phyloP scores from a whole-genome alignment of 2,797 vertebrate genomes.

The Chrysocyon brachyurus region DNA sequence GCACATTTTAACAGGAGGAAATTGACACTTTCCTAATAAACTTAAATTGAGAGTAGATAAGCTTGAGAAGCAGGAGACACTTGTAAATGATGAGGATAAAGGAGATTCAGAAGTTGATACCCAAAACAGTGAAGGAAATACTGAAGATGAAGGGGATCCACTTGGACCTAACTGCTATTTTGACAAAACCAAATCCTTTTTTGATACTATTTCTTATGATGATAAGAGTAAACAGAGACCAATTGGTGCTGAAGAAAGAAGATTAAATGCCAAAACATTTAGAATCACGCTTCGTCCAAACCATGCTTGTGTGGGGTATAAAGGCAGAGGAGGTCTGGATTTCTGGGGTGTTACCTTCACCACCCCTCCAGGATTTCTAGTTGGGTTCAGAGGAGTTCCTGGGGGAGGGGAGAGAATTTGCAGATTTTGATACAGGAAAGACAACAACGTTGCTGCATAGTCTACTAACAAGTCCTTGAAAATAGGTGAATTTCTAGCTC shows the following conservation, averaged over 20 bases:
- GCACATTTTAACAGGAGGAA: conserved; percentile 98
- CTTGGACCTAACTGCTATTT: conserved; percentile 94
- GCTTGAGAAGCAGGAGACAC: conserved; percentile 93
- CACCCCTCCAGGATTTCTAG: conserved; percentile 91
- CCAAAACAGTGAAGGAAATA: conserved; percentile 92
- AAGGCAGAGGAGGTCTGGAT: conserved; percentile 93
- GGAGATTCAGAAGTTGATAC: conserved; percentile 93
- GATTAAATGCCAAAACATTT: conserved; percentile 96
- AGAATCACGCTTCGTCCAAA: conserved; percentile 95
- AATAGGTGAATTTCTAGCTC: conserved; percentile 89
- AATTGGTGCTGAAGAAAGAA: conserved; percentile 97
- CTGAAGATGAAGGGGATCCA: conserved; percentile 92
- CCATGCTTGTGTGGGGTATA: conserved; percentile 93
- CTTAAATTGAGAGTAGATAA: conserved; percentile 98
- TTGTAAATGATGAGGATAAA: conserved; percentile 95
- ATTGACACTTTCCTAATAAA: conserved; percentile 98
- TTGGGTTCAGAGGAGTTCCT: conserved; percentile 92
- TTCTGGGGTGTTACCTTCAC: conserved; percentile 91
- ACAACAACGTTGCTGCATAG: conserved; percentile 98
- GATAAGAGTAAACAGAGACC: conserved; percentile 94
- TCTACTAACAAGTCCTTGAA: conserved; percentile 85
- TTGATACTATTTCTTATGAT: conserved; percentile 97
- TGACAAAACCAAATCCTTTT: conserved; percentile 98
- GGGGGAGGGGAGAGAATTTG: conserved; percentile 93
- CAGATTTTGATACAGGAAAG: conserved; percentile 96